Evolutionary conservation across 2,888 invertebrate species (phyloP).

Genomic region (Eudemis profundana): DNA sequence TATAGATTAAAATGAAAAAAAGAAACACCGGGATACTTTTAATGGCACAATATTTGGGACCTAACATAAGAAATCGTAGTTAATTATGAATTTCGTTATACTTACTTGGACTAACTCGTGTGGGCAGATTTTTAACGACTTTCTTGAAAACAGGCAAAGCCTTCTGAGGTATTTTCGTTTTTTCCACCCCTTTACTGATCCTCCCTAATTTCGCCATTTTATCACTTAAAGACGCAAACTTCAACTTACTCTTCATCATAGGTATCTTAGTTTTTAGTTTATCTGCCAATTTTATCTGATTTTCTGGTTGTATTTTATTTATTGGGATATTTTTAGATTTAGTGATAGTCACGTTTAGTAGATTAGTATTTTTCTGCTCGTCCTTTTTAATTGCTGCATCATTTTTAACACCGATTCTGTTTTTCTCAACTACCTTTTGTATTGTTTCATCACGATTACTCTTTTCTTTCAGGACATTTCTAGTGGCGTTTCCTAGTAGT

Average conservation of each 20-base stretch:
- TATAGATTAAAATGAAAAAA: too few relatives aligned
- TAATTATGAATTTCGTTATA: too few relatives aligned
- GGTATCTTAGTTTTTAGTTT: constrained; percentile 32
- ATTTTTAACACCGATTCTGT: not conserved
- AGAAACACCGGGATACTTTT: too few relatives aligned
- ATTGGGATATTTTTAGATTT: constrained; percentile 1
- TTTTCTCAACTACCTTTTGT: constrained; percentile 4
- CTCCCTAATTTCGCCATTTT: constrained; percentile 46
- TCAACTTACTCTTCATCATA: constrained; percentile 29
- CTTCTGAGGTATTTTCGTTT: constrained; percentile 63
- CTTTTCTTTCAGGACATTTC: constrained; percentile 7
- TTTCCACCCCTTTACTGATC: constrained; percentile 36
- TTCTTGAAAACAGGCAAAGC: constrained; percentile 49
- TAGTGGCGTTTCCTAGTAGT: not conserved
- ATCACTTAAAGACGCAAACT: constrained; percentile 23
- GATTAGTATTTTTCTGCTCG: constrained; percentile 1
- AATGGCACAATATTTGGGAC: too few relatives aligned
- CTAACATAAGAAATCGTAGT: too few relatives aligned
- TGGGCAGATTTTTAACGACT: constrained; percentile 52
- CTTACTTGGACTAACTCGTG: constrained; percentile 69
- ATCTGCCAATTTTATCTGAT: constrained; percentile 6
- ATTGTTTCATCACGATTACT: constrained; percentile 5
- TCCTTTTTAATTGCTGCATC: not conserved
- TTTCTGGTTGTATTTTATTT: constrained; percentile 6
- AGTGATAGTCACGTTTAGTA: constrained; percentile 9